Evolutionary conservation across 2,888 invertebrate species (phyloP).

Genomic region (Hydrotaea diabolus): DNA sequence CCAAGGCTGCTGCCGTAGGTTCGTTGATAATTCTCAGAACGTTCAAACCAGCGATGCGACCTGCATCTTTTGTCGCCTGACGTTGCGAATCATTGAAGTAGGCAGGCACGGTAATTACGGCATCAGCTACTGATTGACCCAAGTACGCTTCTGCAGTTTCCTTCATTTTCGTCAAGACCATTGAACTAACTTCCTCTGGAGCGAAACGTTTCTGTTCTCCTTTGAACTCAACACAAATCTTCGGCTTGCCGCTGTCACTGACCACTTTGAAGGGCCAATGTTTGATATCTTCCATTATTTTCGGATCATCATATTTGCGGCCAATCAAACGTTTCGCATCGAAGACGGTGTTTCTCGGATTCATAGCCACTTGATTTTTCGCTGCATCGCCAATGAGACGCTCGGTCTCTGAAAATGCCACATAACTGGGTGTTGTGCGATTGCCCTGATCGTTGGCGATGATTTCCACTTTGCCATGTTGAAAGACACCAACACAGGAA

Average conservation of each 20-base stretch:
- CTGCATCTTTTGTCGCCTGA: slow-evolving; percentile 96
- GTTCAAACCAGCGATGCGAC: slow-evolving; percentile 93
- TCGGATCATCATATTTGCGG: slow-evolving; percentile 91
- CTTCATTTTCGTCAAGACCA: slow-evolving; percentile 97
- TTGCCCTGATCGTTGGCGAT: slow-evolving; percentile 92
- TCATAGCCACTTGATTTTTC: slow-evolving; percentile 93
- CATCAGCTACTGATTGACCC: slow-evolving; percentile 91
- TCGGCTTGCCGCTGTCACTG: slow-evolving; percentile 89
- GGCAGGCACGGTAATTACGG: slow-evolving; percentile 95
- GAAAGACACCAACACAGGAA: slow-evolving; percentile 91
- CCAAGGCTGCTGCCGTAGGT: slow-evolving; percentile 95
- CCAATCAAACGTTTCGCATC: slow-evolving; percentile 98
- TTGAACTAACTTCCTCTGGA: slow-evolving; percentile 95
- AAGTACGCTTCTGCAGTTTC: slow-evolving; percentile 94
- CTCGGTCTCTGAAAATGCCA: slow-evolving; percentile 92
- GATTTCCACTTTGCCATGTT: slow-evolving; percentile 91
- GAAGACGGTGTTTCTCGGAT: slow-evolving; percentile 93
- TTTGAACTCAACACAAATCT: slow-evolving; percentile 92
- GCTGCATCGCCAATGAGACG: slow-evolving; percentile 92
- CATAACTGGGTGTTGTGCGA: slow-evolving; percentile 88
- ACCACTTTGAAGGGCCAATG: slow-evolving; percentile 96
- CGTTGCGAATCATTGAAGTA: slow-evolving; percentile 95
- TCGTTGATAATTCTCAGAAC: slow-evolving; percentile 96
- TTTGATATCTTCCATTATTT: slow-evolving; percentile 97
- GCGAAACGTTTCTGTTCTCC: slow-evolving; percentile 93